Evolutionary conservation across 2,888 invertebrate species (phyloP).

Genomic region (Aethes cnicana): DNA sequence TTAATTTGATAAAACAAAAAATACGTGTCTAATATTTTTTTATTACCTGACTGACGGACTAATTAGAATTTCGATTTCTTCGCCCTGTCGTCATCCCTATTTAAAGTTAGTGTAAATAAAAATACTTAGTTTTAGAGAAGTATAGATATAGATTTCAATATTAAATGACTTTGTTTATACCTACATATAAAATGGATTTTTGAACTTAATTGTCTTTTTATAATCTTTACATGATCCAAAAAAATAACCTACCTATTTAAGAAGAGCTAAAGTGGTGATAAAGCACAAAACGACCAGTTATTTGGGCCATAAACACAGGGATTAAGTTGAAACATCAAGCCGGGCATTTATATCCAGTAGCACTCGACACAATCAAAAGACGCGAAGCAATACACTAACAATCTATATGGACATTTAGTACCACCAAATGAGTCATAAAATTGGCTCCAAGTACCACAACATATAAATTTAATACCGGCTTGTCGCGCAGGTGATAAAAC

Average conservation of each 20-base stretch:
- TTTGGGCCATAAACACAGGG: slow-evolving; percentile 25
- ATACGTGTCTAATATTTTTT: too few species aligned
- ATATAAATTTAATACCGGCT: slow-evolving; percentile 70
- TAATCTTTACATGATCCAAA: too few species aligned
- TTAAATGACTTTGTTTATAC: too few species aligned
- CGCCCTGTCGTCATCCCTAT: too few species aligned
- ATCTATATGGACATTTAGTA: slow-evolving; percentile 61
- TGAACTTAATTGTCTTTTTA: too few species aligned
- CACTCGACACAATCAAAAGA: slow-evolving; percentile 46
- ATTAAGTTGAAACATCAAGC: slow-evolving; percentile 25
- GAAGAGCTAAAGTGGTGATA: slow-evolving; percentile 15
- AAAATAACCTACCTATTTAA: slow-evolving; percentile 11
- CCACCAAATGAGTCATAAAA: slow-evolving; percentile 79
- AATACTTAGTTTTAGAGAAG: too few species aligned
- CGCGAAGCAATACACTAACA: slow-evolving; percentile 57
- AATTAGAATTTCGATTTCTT: too few species aligned
- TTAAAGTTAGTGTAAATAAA: too few species aligned
- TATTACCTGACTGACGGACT: too few species aligned
- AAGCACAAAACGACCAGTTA: slow-evolving; percentile 17
- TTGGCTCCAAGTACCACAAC: slow-evolving; percentile 75
- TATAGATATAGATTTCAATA: too few species aligned
- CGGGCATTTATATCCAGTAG: slow-evolving; percentile 36
- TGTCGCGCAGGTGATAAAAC: slow-evolving; percentile 71
- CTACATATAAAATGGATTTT: too few species aligned
- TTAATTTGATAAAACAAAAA: too few species aligned